phyloP scores from a whole-genome alignment of 2,113 vertebrate genomes.

The Heterocephalus glaber region DNA sequence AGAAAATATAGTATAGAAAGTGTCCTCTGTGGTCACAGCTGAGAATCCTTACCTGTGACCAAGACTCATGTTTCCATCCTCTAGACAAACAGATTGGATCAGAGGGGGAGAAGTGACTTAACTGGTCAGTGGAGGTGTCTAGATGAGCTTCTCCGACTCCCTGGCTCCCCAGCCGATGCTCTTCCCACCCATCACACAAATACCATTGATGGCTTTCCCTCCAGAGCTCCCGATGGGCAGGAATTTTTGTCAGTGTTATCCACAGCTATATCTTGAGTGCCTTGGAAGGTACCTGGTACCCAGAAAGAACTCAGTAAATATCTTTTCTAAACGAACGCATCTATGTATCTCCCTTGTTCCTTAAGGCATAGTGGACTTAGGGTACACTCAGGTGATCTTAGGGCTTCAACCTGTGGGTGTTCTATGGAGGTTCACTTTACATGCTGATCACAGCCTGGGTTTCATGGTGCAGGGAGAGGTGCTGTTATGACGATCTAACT shows the following conservation, averaged over 20 bases:
- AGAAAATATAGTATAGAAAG: no score
- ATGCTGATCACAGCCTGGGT: not conserved
- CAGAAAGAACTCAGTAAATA: not conserved
- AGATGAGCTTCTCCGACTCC: not conserved
- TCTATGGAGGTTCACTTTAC: not conserved
- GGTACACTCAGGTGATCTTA: not conserved
- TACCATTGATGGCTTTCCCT: not conserved
- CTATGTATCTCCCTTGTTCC: not conserved
- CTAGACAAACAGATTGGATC: not conserved
- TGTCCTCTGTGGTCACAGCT: not conserved
- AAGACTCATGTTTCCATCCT: not conserved
- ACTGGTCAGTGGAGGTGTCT: not conserved
- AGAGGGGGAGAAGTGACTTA: not conserved
- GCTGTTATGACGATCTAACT: not conserved
- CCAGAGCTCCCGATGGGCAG: not conserved
- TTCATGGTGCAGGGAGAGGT: not conserved
- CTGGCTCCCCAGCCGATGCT: not conserved
- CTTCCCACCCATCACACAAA: not conserved
- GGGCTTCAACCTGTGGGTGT: not conserved
- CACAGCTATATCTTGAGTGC: not conserved
- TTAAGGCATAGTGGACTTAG: not conserved
- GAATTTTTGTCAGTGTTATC: not conserved
- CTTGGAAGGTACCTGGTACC: not conserved
- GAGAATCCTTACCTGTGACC: not conserved
- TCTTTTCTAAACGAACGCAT: not conserved